Base-by-base conservation (phyloP, 2,888 invertebrate species). In the Ormyrus nitidulus region DNA sequence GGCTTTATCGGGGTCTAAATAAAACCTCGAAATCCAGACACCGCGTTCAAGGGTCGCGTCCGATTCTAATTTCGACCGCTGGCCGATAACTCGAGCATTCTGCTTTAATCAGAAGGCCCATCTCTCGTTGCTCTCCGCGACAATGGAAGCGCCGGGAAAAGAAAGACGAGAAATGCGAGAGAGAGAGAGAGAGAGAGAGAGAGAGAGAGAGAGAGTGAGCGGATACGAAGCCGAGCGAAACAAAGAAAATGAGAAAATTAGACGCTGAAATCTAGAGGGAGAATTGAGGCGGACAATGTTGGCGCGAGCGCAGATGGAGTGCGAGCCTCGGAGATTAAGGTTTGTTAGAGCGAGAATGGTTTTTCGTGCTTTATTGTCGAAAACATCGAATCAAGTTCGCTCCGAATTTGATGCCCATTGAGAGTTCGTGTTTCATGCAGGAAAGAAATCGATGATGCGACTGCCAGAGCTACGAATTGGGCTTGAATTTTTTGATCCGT, bases 211-310 rank as follows among this genome's bases (percentile, higher is more conserved):
- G 62, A 62, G 34, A 64, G 19, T 65, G 79, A 53, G 62, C 7
- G 54, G 64, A 68, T 69, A 76, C 34, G 68, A 76, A 61, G 48
- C 66, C 53, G 59, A 53, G 78, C 44, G 62, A 71, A 82, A 75
- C 73, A 78, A 78, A 56, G 65, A 69, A 76, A 77, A 77, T 71
- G 81, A 54, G 65, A 69, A 72, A 70, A 70, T 64, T 70, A 65
- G 69, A 71, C 72, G 68, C 77, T 71, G 77, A 77, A 79, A 70
- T 69, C 49, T 68, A 68, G 13, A 19, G 54, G 9, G 74, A 59
- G 56, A 44, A 54, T 4, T 10, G 59, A 71, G 59, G 51, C 59
- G 48, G 59, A 34, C 49, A 8, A 46, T 59, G 49, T 34, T 51
- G 61, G 61, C 61, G n/a, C 5, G 49, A n/a, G 51, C 10, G 3